Evolutionary conservation across 1,140 invertebrate species (phyloP).

Genomic region (Trissolcus basalis): DNA sequence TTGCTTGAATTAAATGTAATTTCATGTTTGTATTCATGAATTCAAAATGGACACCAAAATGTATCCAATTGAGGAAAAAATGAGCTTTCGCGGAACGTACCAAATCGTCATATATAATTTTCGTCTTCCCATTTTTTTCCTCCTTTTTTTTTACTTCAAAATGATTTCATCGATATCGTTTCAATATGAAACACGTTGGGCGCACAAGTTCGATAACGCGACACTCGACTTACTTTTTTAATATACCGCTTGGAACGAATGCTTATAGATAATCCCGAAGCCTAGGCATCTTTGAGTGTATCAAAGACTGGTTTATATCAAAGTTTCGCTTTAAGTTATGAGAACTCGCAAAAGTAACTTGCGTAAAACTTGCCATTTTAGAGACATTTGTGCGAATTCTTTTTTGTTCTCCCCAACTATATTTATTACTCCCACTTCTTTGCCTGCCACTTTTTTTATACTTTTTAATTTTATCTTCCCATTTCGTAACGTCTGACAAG

Average conservation of each 20-base stretch:
- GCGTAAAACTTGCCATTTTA: slow-evolving; percentile 36
- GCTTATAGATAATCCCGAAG: slow-evolving; percentile 35
- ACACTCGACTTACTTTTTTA: slow-evolving; percentile 40
- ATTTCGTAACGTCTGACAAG: no score
- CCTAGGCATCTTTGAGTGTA: slow-evolving; percentile 25
- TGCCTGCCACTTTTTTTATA: not conserved
- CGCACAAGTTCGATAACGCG: slow-evolving; percentile 2
- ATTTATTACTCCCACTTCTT: not conserved
- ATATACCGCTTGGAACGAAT: slow-evolving; percentile 33
- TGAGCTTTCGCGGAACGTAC: no score
- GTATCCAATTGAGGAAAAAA: no score
- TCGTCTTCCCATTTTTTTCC: no score
- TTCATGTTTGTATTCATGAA: slow-evolving; percentile 17
- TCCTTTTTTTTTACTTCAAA: slow-evolving; percentile 14
- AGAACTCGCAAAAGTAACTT: slow-evolving; percentile 34
- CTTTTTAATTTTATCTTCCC: no score
- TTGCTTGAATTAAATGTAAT: no score
- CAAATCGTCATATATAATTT: no score
- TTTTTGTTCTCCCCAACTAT: slow-evolving; percentile 8
- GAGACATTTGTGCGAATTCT: slow-evolving; percentile 12
- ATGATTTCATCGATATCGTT: slow-evolving; percentile 13
- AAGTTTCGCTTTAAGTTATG: slow-evolving; percentile 50
- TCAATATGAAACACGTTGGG: slow-evolving; percentile 26
- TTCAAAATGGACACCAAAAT: slow-evolving; percentile 9
- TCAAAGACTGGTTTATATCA: slow-evolving; percentile 43